Percentiles rank a stretch among this genome's conserved stretches.
These are phyloP conservation scores for Odontamblyopus rebecca DNA, from an alignment of 2,797 vertebrate genomes.

Conservation along the genomic window DNA sequence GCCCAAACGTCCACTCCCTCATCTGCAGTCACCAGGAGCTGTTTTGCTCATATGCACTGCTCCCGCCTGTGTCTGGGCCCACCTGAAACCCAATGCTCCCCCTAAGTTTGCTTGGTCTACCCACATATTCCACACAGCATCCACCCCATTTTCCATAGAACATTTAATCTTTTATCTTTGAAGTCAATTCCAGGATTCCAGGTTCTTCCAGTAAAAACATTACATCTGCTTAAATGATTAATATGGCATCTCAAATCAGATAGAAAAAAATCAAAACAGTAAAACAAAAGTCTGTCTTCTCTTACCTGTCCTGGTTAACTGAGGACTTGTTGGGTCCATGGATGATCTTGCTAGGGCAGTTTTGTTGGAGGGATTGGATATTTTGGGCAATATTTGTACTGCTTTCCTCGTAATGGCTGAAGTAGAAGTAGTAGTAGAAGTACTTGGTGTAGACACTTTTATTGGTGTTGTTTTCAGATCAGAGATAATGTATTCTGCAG, in stretches of 20 bases:
- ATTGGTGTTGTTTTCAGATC: constrained; percentile 39
- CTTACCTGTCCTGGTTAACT: constrained; percentile 64
- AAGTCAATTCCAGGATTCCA: constrained; percentile 51
- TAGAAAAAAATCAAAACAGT: constrained; percentile 28
- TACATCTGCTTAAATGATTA: constrained; percentile 72
- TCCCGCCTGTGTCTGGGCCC: constrained; percentile 43
- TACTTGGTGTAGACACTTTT: constrained; percentile 17
- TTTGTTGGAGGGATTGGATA: constrained; percentile 30
- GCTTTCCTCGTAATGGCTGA: constrained; percentile 21
- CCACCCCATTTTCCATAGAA: constrained; percentile 59
- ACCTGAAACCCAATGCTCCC: constrained; percentile 23
- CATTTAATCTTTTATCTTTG: constrained; percentile 50
- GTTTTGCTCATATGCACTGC: constrained; percentile 18
- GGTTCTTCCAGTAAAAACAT: constrained; percentile 56
- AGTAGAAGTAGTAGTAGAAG: constrained; percentile 20
- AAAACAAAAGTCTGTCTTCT: constrained; percentile 22
- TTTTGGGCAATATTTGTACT: constrained; percentile 21
- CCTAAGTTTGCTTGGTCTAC: constrained; percentile 46
- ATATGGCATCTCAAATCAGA: constrained; percentile 38
- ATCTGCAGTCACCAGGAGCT: constrained; percentile 32
- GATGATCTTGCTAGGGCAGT: constrained; percentile 32
- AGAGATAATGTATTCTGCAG: constrained; percentile 21
- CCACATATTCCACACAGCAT: constrained; percentile 39
- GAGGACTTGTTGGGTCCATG: constrained; percentile 35
- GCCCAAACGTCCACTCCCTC: constrained; percentile 34